Percentiles rank a stretch among this genome's conserved stretches.
Evolutionary conservation across 2,797 vertebrate genomes (phyloP).

Genomic region (Geotria australis): DNA sequence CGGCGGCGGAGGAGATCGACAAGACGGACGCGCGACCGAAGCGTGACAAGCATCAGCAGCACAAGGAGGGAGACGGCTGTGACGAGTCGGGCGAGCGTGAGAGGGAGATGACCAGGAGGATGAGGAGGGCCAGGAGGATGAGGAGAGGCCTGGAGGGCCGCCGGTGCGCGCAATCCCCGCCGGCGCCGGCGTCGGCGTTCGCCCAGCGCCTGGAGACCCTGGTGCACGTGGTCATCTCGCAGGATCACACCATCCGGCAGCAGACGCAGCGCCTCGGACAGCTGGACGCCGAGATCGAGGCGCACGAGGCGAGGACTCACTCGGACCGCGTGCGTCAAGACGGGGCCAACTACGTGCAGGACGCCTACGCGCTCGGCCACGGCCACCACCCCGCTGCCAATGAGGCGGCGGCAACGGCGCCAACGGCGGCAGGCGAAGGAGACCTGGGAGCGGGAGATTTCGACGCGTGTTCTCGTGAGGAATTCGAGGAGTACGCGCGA

Average conservation of each 20-base stretch:
- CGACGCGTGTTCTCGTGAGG: too few species aligned
- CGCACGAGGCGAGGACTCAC: conserved; percentile 19
- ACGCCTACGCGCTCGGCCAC: conserved; percentile 12
- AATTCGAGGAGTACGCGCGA: conserved; percentile 17
- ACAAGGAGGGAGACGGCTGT: too few species aligned
- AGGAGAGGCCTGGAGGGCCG: neutral
- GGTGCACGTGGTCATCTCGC: conserved; percentile 53
- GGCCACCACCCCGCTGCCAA: neutral
- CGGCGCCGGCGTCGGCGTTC: too few species aligned
- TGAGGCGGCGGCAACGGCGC: too few species aligned
- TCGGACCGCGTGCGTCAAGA: conserved; percentile 12
- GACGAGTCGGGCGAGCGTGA: neutral
- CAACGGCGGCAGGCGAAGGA: too few species aligned
- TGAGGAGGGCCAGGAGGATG: too few species aligned
- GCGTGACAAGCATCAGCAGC: too few species aligned
- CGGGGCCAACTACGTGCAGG: conserved; percentile 20
- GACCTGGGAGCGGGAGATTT: too few species aligned
- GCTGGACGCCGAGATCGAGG: conserved; percentile 42
- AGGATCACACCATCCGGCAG: conserved; percentile 62
- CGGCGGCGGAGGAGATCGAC: conserved; percentile 14
- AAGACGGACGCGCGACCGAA: too few species aligned
- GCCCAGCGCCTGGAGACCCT: conserved; percentile 20
- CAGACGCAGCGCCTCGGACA: conserved; percentile 49
- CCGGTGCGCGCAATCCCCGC: neutral
- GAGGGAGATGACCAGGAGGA: too few species aligned